A percentile compares a stretch with the other conserved stretches of the same genome.
Evolutionary conservation across 1,140 invertebrate species (phyloP).

Genomic region (Steinernema khuongi): DNA sequence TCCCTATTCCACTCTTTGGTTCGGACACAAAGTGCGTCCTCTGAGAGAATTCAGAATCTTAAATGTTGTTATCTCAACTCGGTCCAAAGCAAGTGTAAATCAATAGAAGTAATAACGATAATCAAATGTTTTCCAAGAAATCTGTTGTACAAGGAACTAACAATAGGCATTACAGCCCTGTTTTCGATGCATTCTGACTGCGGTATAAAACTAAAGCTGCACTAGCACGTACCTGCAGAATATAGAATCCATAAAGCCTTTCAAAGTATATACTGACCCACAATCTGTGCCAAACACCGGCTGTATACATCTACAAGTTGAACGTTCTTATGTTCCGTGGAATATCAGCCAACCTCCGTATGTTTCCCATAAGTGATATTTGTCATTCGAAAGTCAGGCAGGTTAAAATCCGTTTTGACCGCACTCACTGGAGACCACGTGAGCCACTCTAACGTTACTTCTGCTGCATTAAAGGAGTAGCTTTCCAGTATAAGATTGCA

Average conservation of each 20-base stretch:
- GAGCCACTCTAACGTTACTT: conserved; percentile 51
- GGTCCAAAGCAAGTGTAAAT: no score
- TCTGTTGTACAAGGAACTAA: conserved; percentile 35
- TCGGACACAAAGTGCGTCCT: no score
- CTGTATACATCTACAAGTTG: conserved; percentile 50
- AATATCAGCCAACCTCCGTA: conserved; percentile 41
- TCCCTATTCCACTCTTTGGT: no score
- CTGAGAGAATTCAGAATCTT: no score
- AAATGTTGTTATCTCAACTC: no score
- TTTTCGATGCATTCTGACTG: no score
- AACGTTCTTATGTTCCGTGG: neutral
- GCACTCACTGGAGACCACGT: conserved; percentile 51
- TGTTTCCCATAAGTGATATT: conserved; percentile 56
- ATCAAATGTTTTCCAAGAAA: no score
- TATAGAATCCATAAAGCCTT: conserved; percentile 58
- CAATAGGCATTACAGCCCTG: no score
- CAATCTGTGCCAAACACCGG: conserved; percentile 55
- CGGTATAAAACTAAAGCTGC: neutral
- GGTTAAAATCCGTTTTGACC: conserved; percentile 54
- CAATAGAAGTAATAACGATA: no score
- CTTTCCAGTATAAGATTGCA: conserved; percentile 55
- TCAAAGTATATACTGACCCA: conserved; percentile 54
- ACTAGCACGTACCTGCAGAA: conserved; percentile 43
- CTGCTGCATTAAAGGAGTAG: conserved; percentile 56
- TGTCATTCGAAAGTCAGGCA: conserved; percentile 53